Percentiles rank a stretch among this genome's conserved stretches.
Conservation (phyloP, 2,797 vertebrate genomes). For the Pangasius djambal region DNA sequence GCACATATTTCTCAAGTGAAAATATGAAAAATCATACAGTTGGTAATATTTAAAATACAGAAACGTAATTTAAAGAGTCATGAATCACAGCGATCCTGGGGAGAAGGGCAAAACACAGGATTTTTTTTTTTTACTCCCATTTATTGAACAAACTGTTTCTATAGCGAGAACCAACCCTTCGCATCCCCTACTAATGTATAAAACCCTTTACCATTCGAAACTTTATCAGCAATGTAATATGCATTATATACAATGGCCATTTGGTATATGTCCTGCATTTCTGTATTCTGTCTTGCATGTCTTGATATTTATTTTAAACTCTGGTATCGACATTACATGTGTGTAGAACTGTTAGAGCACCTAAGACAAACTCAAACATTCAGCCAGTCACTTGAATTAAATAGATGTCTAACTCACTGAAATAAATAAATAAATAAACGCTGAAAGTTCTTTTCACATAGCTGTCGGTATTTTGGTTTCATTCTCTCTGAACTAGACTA, state of each 20-base stretch:
- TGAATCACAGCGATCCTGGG: conserved; percentile 91
- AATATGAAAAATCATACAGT: conserved; percentile 99
- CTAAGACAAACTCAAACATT: conserved; percentile 68
- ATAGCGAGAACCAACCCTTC: conserved; percentile 85
- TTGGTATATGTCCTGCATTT: conserved; percentile 52
- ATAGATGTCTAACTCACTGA: conserved; percentile 37
- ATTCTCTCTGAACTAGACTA: conserved; percentile 67
- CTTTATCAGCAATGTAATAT: conserved; percentile 54
- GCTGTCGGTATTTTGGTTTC: conserved; percentile 65
- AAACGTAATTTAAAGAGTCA: conserved; percentile 91
- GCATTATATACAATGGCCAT: conserved; percentile 65
- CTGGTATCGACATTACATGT: conserved; percentile 48
- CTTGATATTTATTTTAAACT: conserved; percentile 61
- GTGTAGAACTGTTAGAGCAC: conserved; percentile 57
- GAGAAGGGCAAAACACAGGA: conserved; percentile 86
- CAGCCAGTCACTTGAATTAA: conserved; percentile 76
- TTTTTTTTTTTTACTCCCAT: conserved; percentile 80
- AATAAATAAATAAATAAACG: conserved; percentile 50
- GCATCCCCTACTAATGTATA: conserved; percentile 64
- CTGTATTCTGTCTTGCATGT: conserved; percentile 57
- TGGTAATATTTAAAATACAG: conserved; percentile 98
- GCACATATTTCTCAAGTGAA: conserved; percentile 97
- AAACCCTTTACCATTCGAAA: conserved; percentile 49
- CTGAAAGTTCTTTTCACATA: conserved; percentile 59
- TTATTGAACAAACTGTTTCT: conserved; percentile 83